A percentile compares a stretch with the other conserved stretches of the same genome.
Evolutionary conservation across 1,140 invertebrate genomes (phyloP).

Genomic region (Holcopasites calliopsidis): DNA sequence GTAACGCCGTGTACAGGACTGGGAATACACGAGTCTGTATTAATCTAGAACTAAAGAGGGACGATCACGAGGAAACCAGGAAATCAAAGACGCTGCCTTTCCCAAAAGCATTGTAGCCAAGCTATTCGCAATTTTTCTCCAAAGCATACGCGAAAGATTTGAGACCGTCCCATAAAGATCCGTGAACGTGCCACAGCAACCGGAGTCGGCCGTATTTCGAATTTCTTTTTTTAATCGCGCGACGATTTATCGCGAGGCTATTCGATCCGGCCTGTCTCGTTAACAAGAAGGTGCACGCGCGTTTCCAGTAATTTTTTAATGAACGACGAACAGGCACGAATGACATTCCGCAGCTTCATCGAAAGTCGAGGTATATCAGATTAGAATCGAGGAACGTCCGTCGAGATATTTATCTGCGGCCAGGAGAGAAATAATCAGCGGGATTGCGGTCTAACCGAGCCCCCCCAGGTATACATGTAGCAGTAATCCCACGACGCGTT

Average conservation of each 20-base stretch:
- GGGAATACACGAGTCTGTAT: constrained; percentile 43
- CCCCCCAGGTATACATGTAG: constrained; percentile 65
- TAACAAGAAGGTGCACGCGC: constrained; percentile 41
- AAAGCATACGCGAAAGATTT: background rate
- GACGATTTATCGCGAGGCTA: constrained; percentile 53
- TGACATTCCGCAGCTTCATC: constrained; percentile 68
- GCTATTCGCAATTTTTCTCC: background rate
- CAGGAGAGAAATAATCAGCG: constrained; percentile 74
- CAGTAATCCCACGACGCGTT: constrained; percentile 52
- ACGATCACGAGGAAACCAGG: background rate
- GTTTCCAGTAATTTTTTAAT: constrained; percentile 64
- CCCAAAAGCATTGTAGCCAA: no score
- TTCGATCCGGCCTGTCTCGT: constrained; percentile 1
- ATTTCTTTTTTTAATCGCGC: constrained; percentile 21
- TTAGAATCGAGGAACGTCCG: constrained; percentile 74
- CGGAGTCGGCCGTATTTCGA: constrained; percentile 22
- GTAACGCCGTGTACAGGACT: constrained; percentile 13
- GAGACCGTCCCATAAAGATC: constrained; percentile 19
- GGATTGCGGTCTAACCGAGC: constrained; percentile 55
- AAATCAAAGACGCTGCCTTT: constrained; percentile 2
- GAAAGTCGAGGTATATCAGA: constrained; percentile 70
- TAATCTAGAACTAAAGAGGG: constrained; percentile 39
- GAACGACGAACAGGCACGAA: constrained; percentile 56
- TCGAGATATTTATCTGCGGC: constrained; percentile 74
- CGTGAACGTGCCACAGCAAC: no score